Conservation (phyloP, 2,797 vertebrate genomes). For the Sebastes umbrosus region DNA sequence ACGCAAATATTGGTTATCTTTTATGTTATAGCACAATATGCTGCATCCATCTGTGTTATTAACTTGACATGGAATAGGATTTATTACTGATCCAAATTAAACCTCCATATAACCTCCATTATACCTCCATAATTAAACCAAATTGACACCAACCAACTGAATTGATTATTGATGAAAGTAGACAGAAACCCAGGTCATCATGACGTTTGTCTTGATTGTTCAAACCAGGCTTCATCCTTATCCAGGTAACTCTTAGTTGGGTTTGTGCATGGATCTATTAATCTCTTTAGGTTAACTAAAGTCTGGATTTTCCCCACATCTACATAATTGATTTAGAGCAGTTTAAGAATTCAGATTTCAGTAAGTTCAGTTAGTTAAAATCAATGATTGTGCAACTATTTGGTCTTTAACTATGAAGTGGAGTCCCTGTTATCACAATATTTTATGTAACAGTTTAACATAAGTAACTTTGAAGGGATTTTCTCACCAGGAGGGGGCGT, state of each 20-base stretch:
- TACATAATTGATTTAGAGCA: neutral
- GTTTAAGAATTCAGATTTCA: neutral
- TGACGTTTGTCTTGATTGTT: neutral
- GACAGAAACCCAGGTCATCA: neutral
- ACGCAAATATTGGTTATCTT: neutral
- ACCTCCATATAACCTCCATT: neutral
- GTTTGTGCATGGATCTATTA: neutral
- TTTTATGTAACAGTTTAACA: neutral
- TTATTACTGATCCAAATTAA: neutral
- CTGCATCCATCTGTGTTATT: neutral
- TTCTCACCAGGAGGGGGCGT: conserved; percentile 83
- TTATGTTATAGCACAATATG: neutral
- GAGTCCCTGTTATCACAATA: neutral
- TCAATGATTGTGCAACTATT: neutral
- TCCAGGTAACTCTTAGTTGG: neutral
- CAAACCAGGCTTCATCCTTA: neutral
- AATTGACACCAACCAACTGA: neutral
- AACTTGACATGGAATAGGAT: neutral
- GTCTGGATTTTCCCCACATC: neutral
- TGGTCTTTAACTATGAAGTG: neutral
- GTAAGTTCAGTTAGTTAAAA: neutral
- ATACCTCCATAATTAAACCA: neutral
- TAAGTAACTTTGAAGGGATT: neutral
- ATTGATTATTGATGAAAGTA: neutral
- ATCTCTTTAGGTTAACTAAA: neutral